Conservation (phyloP, 2,113 vertebrate genomes). For the Progne subis region DNA sequence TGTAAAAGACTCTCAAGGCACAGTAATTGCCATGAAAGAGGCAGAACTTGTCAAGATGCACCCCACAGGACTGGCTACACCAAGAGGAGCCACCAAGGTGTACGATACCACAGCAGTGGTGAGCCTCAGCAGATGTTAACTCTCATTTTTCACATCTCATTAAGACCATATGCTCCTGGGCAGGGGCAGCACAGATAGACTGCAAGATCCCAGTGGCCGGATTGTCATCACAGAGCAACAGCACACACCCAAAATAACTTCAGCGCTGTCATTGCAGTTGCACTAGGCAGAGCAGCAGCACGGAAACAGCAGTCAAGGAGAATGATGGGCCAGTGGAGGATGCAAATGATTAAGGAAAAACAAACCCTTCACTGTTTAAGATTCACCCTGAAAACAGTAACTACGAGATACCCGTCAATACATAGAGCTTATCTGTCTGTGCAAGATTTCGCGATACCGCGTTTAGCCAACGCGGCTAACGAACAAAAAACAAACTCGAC, state of each 20-base stretch:
- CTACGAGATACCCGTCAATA: neutral
- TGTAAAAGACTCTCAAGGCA: neutral
- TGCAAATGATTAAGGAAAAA: neutral
- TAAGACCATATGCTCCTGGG: neutral
- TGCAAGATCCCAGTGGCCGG: neutral
- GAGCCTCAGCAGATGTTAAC: neutral
- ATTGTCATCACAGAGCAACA: neutral
- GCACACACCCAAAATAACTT: neutral
- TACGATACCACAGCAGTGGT: no score
- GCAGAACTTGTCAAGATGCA: neutral
- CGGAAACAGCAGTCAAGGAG: neutral
- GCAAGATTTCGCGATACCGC: neutral
- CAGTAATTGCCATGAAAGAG: neutral
- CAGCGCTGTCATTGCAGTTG: neutral
- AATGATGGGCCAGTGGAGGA: neutral
- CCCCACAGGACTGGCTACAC: neutral
- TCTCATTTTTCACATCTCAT: neutral
- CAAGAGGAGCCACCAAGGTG: neutral
- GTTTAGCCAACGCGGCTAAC: neutral
- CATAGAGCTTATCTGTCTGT: neutral
- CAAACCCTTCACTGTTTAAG: neutral
- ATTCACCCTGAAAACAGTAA: neutral
- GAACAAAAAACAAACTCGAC: constrained; percentile 24
- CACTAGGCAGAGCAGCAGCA: neutral
- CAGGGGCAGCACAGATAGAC: neutral